Base-by-base conservation (phyloP, 2,888 invertebrate genomes). In the Dorcus hopei region DNA sequence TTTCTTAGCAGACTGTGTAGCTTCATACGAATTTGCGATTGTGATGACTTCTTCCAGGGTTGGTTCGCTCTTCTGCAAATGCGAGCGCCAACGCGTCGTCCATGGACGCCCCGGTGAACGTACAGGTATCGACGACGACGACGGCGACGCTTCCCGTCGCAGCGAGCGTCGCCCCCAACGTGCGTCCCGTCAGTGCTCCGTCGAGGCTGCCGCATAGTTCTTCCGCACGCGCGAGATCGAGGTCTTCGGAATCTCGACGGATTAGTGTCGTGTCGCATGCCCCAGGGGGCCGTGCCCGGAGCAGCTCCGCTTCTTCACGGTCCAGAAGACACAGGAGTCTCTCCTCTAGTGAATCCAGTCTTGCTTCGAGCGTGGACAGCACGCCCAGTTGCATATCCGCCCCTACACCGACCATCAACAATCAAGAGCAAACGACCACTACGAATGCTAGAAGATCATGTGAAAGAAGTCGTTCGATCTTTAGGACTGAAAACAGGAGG, bases 321-420 rank as follows among this genome's bases (percentile, higher is more conserved):
- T 76, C 76, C 9, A 67, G 75, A 56, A 70, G 76, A 51, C 71
- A 69, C 9, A 71, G 77, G 54, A 79, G 79, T 68, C 61, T 77
- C 56, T 78, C 78, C 14, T 77, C 75, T 3, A 78, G 78, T 63
- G 78, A 72, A 49, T 73, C 77, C 6, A 79, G 79, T 65, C 61
- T 77, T 26, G 74, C 73, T 9, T 77, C 77, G 14, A 79, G 77
- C 56, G 74, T 76, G 11, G 77, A 78, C 55, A 75, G 72, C 42
- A 71, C 73, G 3, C 74, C 75, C 3, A 76, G 73, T 58, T 72
- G 72, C 61, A 71, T 74, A 41, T 69, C 72, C 3, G 68, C 71
- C 11, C 71, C 74, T 5, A 66, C 66, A 6, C 69, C 66, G 38
- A 57, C 64, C 33, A 61, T 63, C 39, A 62, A 59, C 39, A 60